A percentile compares a stretch with the other conserved stretches of the same genome.
Conservation (phyloP, 2,888 invertebrate genomes). For the Pomacea canaliculata region DNA sequence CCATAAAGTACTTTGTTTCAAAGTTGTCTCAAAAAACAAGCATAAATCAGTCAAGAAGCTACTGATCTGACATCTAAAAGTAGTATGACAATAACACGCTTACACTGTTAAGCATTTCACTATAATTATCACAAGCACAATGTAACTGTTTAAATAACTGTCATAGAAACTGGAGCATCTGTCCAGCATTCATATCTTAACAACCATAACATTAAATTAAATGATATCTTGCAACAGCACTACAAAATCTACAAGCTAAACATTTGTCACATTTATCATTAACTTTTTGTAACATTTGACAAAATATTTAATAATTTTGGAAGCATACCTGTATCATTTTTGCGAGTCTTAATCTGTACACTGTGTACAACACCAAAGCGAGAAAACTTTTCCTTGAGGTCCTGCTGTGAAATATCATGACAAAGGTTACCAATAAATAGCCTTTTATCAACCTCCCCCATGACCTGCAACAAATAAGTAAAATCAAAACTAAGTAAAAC, state of each 20-base stretch:
- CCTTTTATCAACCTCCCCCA: constrained; percentile 32
- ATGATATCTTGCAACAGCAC: no score
- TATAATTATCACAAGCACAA: not conserved
- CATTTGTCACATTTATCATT: not conserved
- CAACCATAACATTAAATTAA: no score
- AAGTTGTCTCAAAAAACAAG: not conserved
- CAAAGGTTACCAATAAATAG: constrained; percentile 54
- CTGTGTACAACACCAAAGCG: constrained; percentile 82
- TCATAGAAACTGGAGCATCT: no score
- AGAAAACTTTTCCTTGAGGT: constrained; percentile 77
- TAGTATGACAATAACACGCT: no score
- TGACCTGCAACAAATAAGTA: not conserved
- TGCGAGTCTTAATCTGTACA: constrained; percentile 85
- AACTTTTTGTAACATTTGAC: no score
- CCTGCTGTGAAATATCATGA: constrained; percentile 74
- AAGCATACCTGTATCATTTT: constrained; percentile 79
- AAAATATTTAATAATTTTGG: no score
- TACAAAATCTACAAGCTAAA: no score
- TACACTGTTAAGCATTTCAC: no score
- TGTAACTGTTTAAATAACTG: not conserved
- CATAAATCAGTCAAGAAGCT: not conserved
- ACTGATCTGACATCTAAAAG: no score
- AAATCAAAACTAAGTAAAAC: no score
- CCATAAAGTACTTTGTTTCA: no score
- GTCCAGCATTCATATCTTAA: no score